Conservation (phyloP, 2,888 invertebrate species). For the Crioceris asparagi region DNA sequence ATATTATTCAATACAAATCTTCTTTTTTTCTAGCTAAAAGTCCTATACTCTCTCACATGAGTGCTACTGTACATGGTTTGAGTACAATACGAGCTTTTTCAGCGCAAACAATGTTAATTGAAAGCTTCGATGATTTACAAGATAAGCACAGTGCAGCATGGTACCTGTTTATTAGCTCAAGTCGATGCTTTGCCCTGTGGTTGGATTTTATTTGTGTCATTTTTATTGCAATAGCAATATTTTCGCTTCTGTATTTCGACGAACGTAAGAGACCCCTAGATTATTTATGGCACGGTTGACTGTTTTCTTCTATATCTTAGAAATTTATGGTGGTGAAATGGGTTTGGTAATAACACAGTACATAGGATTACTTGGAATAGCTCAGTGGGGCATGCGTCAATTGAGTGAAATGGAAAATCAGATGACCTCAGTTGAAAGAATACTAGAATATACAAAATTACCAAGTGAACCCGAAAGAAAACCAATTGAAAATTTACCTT, state of each 20-base stretch:
- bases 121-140: constrained; percentile 52
- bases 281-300: too few species aligned
- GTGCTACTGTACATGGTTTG: constrained; percentile 64
- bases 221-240: constrained; percentile 42
- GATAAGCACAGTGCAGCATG: constrained; percentile 64
- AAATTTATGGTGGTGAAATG: constrained; percentile 57
- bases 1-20: neutral
- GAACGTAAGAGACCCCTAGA: too few species aligned
- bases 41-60: constrained; percentile 67
- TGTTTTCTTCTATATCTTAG: too few species aligned
- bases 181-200: constrained; percentile 60
- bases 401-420: constrained; percentile 71
- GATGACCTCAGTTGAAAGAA: constrained; percentile 30
- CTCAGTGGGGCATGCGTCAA: constrained; percentile 62
- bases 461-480: constrained; percentile 28
- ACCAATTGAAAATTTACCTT: constrained; percentile 38
- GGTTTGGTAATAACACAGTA: constrained; percentile 74
- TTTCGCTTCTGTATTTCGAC: constrained; percentile 22
- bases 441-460: constrained; percentile 27
- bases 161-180: constrained; percentile 53
- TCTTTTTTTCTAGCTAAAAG: constrained; percentile 54
- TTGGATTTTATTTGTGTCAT: constrained; percentile 55
- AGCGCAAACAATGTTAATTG: constrained; percentile 50
- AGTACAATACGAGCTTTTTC: constrained; percentile 64
- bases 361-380: constrained; percentile 53